phyloP scores from a whole-genome alignment of 2,113 vertebrate species.

The Corynorhinus townsendii region DNA sequence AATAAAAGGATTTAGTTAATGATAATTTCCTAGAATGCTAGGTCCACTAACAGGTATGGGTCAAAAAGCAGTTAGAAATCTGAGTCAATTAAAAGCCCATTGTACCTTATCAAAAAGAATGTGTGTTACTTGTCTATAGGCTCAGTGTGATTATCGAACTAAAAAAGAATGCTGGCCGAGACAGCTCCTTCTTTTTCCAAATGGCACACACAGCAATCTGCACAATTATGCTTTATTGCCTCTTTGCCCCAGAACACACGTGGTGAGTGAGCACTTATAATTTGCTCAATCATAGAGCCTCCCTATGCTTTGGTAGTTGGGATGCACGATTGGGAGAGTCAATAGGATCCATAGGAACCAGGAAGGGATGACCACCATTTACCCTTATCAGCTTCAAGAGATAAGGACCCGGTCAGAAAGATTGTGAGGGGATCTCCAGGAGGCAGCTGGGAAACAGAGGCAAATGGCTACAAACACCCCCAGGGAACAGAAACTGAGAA shows the following conservation, averaged over 20 bases:
- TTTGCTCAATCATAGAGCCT: neutral
- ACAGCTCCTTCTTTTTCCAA: neutral
- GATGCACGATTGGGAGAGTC: fast-evolving
- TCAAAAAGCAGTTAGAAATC: slow-evolving; percentile 46
- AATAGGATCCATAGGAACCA: neutral
- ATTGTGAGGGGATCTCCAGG: neutral
- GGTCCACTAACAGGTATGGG: neutral
- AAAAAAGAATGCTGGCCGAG: slow-evolving; percentile 42
- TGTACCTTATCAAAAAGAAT: slow-evolving; percentile 45
- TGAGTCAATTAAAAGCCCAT: slow-evolving; percentile 54
- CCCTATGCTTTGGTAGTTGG: neutral
- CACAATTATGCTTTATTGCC: neutral
- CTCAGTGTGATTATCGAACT: slow-evolving; percentile 49
- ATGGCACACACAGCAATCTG: slow-evolving; percentile 4
- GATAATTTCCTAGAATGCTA: slow-evolving; percentile 20
- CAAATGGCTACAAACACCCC: neutral
- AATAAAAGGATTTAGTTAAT: slow-evolving; percentile 21
- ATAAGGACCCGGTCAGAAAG: neutral
- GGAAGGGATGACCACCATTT: neutral
- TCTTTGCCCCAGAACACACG: neutral
- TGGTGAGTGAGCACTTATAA: neutral
- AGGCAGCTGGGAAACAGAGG: neutral
- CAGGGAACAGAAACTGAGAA: neutral
- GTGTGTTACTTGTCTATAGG: slow-evolving; percentile 38
- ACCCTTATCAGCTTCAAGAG: neutral